Evolutionary conservation across 2,113 vertebrate species (phyloP), one percentile per base, ranked within the genome.

Genomic region (Calonectris borealis): DNA sequence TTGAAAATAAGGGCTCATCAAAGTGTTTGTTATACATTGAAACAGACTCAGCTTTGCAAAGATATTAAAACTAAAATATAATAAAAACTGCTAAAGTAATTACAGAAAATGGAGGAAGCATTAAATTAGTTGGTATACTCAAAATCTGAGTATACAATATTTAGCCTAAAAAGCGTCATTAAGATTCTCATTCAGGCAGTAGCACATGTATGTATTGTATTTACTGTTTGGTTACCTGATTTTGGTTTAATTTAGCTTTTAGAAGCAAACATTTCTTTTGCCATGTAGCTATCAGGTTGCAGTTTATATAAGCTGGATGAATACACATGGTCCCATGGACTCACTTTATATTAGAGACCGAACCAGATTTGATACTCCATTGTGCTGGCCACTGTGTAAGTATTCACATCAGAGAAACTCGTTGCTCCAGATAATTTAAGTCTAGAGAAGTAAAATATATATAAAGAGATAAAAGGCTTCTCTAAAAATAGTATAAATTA

Each of bases 1-100:
- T 83, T 94, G 89, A 96, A 94, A 95, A 95, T 79, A 93, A 72
- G 62, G 29, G 44, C 87, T 94, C 70, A 88, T 85, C 92, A 88
- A 82, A 91, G 57, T 84, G 65, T 78, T 97, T 91, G 65, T 94
- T 89, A 31, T 82, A 79, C 26, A 60, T 38, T 55, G 48, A 84
- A 95, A 88, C 22, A 83, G 60, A 86, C 22, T 91, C 55, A 57
- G 81, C 20, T 42, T 52, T 60, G 36, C 15, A 85, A 68, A 87
- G 66, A 31, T 44, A 82, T 87, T 76, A 76, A 87, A 84, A 89
- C 57, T 83, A 52, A 96, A 87, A 69, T 85, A 90, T 72, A 76
- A 76, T 49, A 78, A 91, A 91, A 82, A 19, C 21, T 69, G 40
- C 34, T 57, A 13, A 90, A 95, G 65, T 62, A 79, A 90, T 87